A percentile compares a stretch with the other conserved stretches of the same genome.
Evolutionary conservation across 2,113 vertebrate genomes (phyloP).

Genomic region (Microcebus griseorufus): DNA sequence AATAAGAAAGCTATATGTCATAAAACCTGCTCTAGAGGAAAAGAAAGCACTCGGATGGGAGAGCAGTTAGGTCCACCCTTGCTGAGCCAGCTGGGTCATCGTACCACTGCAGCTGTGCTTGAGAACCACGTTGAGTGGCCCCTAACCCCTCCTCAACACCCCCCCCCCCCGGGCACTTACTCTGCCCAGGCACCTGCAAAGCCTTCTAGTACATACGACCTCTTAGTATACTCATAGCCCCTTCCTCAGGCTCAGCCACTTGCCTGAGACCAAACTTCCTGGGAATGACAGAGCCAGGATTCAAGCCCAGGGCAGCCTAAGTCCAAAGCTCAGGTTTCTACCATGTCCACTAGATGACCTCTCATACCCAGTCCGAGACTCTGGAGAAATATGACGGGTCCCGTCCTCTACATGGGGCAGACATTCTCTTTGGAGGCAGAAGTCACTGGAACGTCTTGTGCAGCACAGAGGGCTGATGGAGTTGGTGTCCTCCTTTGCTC

Average conservation of each 20-base stretch:
- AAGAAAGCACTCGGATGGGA: neutral
- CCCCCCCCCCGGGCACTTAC: neutral
- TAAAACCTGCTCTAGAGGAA: neutral
- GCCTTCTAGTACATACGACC: neutral
- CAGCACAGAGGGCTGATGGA: neutral
- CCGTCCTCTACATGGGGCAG: neutral
- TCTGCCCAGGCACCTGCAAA: neutral
- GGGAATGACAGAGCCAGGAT: neutral
- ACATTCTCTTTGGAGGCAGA: neutral
- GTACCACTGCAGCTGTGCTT: neutral
- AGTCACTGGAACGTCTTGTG: neutral
- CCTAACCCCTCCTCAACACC: neutral
- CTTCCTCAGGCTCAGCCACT: neutral
- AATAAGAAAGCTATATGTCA: neutral
- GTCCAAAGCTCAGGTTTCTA: neutral
- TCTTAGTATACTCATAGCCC: neutral
- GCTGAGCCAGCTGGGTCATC: neutral
- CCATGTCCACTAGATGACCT: neutral
- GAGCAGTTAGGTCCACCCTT: neutral
- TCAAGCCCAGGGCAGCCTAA: neutral
- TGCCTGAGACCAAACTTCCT: neutral
- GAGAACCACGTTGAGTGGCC: neutral
- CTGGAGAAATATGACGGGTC: neutral
- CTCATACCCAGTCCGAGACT: neutral
- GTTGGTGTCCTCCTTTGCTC: neutral